Evolutionary conservation across 2,888 invertebrate species (phyloP), one percentile per base, ranked within the genome.

Genomic region (Drosophila borborema): DNA sequence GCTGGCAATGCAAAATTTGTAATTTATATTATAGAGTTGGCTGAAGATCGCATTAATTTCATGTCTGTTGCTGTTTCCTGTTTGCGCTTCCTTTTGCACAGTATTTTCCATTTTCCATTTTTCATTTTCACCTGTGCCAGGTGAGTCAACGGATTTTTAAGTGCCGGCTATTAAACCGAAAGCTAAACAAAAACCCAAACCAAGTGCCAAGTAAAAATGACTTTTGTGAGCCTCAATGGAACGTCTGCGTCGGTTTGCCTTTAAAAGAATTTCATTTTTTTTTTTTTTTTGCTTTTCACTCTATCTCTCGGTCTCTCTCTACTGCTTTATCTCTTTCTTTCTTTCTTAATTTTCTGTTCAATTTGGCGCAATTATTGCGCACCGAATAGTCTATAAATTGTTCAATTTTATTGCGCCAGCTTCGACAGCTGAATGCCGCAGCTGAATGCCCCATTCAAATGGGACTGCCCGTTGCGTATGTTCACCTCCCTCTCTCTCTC

Each of bases 351-450:
- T 77, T 84, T 77, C 76, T 69, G 85, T 70, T 81, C 75, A 74
- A 77, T 85, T 84, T 89, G 81, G 86, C 84, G 82, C 90, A 86
- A 86, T 83, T 80, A 86, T 83, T 83, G 86, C 82, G 87, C 90
- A 85, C 85, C 85, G 78, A 90, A 86, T 80, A 86, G 89, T 80
- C 88, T 74, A 91, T 90, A 90, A 90, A 90, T 91, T 87, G 81
- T 90, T 83, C 81, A 70, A 89, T 91, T 90, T 90, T 91, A 90
- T 91, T 91, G 81, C 87, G 87, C 89, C 81, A 85, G 90, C 90
- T 81, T 87, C 91, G 91, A 90, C 90, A 90, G 90, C 86, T 90
- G 88, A 90, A 91, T 90, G 89, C 91, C 86, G 83, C 77, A 72
- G 58, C 45, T 28, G 28, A 74, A 61, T 59, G 72, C 46, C 64